Evolutionary conservation across 2,888 invertebrate genomes (phyloP).

Genomic region (Macrophya annulata): DNA sequence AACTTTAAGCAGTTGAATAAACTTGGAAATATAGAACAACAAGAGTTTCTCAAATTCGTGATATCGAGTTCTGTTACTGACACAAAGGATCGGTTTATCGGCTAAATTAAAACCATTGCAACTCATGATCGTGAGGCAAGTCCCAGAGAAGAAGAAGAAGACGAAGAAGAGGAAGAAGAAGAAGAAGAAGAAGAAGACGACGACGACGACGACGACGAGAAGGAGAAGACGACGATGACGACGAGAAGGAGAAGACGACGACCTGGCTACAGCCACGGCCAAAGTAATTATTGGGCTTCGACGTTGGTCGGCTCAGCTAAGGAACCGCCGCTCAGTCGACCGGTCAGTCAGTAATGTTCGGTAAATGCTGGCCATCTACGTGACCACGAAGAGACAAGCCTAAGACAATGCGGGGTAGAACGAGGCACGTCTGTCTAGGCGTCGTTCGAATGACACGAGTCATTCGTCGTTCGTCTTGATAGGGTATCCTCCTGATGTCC

Average conservation of each 20-base stretch:
- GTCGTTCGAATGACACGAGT: conserved; percentile 48
- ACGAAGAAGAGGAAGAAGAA: background rate
- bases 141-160: background rate
- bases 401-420: conserved; percentile 53
- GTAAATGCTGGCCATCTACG: conserved; percentile 66
- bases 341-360: conserved; percentile 62
- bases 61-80: background rate
- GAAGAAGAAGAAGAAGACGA: background rate
- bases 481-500: conserved; percentile 44
- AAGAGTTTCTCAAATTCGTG: background rate
- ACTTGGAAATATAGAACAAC: background rate
- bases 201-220: conserved; percentile 27
- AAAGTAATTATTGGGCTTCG: conserved; percentile 65
- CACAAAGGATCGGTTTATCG: conserved; percentile 62
- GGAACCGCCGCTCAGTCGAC: conserved; percentile 48
- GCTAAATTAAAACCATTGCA: conserved; percentile 69
- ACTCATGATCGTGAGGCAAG: conserved; percentile 58
- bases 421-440: conserved; percentile 49
- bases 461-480: conserved; percentile 21
- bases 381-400: conserved; percentile 58
- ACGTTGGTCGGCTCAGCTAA: conserved; percentile 63
- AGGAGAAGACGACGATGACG: conserved; percentile 18
- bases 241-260: conserved; percentile 18
- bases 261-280: conserved; percentile 46
- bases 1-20: background rate